A percentile compares a stretch with the other conserved stretches of the same genome.
These are phyloP conservation scores for Drosophila subpulchrella DNA, from an alignment of 1,140 invertebrate species.

Conservation along the genomic window DNA sequence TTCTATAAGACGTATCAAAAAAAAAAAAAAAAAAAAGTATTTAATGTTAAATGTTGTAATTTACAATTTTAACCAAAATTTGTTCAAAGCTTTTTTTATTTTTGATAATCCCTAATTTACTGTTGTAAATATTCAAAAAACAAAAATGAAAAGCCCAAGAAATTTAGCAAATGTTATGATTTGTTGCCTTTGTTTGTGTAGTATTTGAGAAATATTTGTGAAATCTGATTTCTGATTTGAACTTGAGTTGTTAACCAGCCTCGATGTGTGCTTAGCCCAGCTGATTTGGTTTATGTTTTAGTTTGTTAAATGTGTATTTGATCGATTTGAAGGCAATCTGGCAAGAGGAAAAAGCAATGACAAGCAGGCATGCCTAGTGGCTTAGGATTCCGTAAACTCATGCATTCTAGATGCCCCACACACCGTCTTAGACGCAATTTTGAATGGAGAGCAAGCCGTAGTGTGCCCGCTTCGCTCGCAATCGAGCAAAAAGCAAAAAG, in stretches of 20 bases:
- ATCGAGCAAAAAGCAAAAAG: constrained; percentile 11
- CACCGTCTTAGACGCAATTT: constrained; percentile 21
- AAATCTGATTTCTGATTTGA: constrained; percentile 44
- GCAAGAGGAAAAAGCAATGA: constrained; percentile 28
- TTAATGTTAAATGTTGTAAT: constrained; percentile 81
- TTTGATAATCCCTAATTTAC: constrained; percentile 16
- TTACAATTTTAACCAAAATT: constrained; percentile 53
- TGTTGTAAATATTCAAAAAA: constrained; percentile 34
- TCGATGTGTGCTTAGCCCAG: constrained; percentile 51
- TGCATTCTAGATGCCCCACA: constrained; percentile 36
- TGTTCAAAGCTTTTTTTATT: constrained; percentile 26
- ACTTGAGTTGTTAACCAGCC: constrained; percentile 39
- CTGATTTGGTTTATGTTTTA: constrained; percentile 44
- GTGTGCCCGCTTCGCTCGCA: constrained; percentile 39
- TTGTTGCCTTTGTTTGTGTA: constrained; percentile 46
- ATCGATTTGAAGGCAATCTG: constrained; percentile 20
- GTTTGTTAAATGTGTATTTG: constrained; percentile 29
- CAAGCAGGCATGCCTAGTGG: constrained; percentile 41
- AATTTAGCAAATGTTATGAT: constrained; percentile 47
- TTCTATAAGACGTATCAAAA: constrained; percentile 40
- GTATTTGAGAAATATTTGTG: constrained; percentile 37
- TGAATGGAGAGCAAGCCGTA: constrained; percentile 51
- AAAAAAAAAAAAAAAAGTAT: constrained; percentile 49
- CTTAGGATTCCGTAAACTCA: constrained; percentile 24
- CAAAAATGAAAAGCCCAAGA: constrained; percentile 28